Percentiles rank a stretch among this genome's conserved stretches.
Evolutionary conservation across 1,140 invertebrate species (phyloP).

Genomic region (Drosophila kikkawai): DNA sequence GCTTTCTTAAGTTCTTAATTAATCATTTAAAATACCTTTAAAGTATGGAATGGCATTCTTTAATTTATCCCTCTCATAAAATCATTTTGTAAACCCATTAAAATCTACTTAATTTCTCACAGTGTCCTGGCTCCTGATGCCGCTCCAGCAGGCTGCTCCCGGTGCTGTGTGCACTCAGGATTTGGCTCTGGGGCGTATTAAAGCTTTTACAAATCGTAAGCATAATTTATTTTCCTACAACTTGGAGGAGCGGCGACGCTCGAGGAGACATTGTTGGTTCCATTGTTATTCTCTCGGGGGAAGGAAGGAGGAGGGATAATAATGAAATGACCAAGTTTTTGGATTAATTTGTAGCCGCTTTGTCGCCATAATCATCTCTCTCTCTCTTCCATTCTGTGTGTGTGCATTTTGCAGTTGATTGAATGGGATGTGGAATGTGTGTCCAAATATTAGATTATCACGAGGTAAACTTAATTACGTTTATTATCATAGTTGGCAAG

Average conservation of each 20-base stretch:
- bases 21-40: neutral
- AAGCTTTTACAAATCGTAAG: slow-evolving; percentile 80
- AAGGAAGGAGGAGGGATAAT: slow-evolving; percentile 8
- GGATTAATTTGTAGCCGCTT: slow-evolving; percentile 62
- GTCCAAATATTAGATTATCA: slow-evolving; percentile 35
- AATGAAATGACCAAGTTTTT: slow-evolving; percentile 51
- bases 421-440: slow-evolving; percentile 29
- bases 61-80: neutral
- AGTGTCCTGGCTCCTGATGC: slow-evolving; percentile 23
- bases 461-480: slow-evolving; percentile 36
- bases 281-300: slow-evolving; percentile 8
- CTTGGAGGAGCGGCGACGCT: slow-evolving; percentile 28
- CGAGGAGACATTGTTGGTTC: slow-evolving; percentile 37
- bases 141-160: slow-evolving; percentile 41
- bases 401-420: slow-evolving; percentile 49
- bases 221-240: slow-evolving; percentile 81
- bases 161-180: slow-evolving; percentile 72
- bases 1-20: neutral
- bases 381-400: neutral
- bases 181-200: slow-evolving; percentile 79
- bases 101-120: neutral
- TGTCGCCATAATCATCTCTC: slow-evolving; percentile 17
- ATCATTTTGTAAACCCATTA: neutral
- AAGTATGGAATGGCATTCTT: no score
- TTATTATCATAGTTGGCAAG: slow-evolving; percentile 15